Evolutionary conservation across 2,888 invertebrate genomes (phyloP).

Genomic region (Pollenia angustigena): DNA sequence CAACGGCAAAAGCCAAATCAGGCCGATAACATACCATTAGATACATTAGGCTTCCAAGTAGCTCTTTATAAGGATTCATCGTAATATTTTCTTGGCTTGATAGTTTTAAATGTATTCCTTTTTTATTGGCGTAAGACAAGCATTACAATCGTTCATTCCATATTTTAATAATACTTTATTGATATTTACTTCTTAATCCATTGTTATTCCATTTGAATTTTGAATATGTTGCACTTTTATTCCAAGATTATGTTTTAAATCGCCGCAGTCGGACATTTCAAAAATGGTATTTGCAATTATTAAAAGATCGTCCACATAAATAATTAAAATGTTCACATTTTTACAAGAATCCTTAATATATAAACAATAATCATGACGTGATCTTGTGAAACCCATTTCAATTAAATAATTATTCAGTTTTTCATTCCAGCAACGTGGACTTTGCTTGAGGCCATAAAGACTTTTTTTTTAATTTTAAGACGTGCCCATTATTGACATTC

Average conservation of each 20-base stretch:
- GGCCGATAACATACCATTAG: neutral
- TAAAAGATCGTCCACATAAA: neutral
- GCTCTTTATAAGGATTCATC: conserved; percentile 14
- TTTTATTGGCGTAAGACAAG: conserved; percentile 23
- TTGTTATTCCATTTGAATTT: neutral
- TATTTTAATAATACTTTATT: neutral
- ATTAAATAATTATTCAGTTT: neutral
- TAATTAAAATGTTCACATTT: no score
- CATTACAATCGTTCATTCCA: conserved; percentile 20
- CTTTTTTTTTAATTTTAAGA: no score
- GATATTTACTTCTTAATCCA: conserved; percentile 7
- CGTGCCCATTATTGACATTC: no score
- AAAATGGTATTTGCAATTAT: conserved; percentile 15
- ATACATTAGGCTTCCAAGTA: conserved; percentile 4
- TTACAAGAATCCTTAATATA: no score
- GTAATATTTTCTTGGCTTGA: no score
- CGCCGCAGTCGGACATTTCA: conserved; percentile 22
- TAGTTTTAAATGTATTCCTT: neutral
- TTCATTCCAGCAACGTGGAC: neutral
- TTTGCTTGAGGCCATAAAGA: neutral
- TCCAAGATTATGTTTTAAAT: conserved; percentile 17
- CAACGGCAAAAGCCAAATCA: conserved; percentile 4
- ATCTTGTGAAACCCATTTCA: no score
- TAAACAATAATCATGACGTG: no score
- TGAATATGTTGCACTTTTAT: neutral